phyloP scores from a whole-genome alignment of 2,888 invertebrate species.

The Carterocephalus palaemon region DNA sequence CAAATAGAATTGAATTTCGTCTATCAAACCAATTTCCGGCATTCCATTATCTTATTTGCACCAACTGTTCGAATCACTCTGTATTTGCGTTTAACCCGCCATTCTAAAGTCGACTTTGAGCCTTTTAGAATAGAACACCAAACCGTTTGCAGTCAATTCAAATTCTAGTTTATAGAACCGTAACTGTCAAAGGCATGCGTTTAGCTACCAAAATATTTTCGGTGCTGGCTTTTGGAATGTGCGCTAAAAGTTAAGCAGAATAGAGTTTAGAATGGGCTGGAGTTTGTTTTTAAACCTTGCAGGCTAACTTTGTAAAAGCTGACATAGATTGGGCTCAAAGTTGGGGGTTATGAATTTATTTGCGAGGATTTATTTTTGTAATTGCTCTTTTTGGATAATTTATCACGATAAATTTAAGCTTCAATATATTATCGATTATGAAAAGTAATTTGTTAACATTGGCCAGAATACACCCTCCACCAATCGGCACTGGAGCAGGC shows the following conservation, averaged over 20 bases:
- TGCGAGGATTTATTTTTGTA: too few species aligned
- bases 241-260: not conserved
- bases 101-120: constrained; percentile 27
- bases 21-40: constrained; percentile 38
- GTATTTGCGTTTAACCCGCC: constrained; percentile 37
- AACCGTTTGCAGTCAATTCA: constrained; percentile 26
- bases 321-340: constrained; percentile 13
- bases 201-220: constrained; percentile 30
- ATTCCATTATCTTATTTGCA: constrained; percentile 57
- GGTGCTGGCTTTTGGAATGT: not conserved
- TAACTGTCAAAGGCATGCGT: constrained; percentile 52
- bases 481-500: too few species aligned
- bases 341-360: constrained; percentile 1
- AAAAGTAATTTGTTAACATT: too few species aligned
- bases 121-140: constrained; percentile 21
- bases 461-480: too few species aligned
- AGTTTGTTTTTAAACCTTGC: not conserved
- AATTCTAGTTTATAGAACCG: constrained; percentile 39
- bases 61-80: constrained; percentile 34
- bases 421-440: too few species aligned
- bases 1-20: constrained; percentile 31
- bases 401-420: too few species aligned
- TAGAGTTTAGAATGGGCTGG: constrained; percentile 7
- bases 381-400: too few species aligned
- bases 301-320: constrained; percentile 1